Conservation (phyloP, 2,113 vertebrate species). For the Sterrhoptilus dennistouni region DNA sequence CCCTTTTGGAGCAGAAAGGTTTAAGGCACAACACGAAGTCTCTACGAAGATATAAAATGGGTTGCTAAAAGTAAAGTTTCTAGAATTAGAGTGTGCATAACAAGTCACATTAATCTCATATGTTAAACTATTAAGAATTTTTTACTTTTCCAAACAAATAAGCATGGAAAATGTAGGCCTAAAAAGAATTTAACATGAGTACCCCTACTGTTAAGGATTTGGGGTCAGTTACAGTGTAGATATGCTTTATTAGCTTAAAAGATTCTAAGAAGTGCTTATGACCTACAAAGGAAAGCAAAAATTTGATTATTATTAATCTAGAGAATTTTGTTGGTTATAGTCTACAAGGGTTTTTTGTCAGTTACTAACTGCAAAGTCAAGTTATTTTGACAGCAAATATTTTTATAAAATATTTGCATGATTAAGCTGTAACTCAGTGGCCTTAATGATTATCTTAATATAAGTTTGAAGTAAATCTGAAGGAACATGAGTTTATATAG, state of each 20-base stretch:
- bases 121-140: not conserved
- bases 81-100: not conserved
- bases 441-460: not conserved
- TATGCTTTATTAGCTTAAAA: not conserved
- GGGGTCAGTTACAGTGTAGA: not conserved
- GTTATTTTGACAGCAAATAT: not conserved
- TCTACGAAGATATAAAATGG: not conserved
- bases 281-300: not conserved
- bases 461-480: not conserved
- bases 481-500: not conserved
- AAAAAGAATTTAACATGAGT: not conserved
- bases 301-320: not conserved
- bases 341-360: not conserved
- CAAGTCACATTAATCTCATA: not conserved
- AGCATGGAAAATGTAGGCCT: not conserved
- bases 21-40: not conserved
- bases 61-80: not conserved
- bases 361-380: not conserved
- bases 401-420: constrained; percentile 2
- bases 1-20: not conserved
- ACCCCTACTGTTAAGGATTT: not conserved
- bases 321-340: not conserved
- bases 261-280: not conserved
- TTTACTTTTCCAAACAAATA: not conserved
- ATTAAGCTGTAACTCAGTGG: not conserved